These are phyloP conservation scores for Onychomys arenicola DNA, from an alignment of 2,797 vertebrate genomes.

Conservation along the genomic window DNA sequence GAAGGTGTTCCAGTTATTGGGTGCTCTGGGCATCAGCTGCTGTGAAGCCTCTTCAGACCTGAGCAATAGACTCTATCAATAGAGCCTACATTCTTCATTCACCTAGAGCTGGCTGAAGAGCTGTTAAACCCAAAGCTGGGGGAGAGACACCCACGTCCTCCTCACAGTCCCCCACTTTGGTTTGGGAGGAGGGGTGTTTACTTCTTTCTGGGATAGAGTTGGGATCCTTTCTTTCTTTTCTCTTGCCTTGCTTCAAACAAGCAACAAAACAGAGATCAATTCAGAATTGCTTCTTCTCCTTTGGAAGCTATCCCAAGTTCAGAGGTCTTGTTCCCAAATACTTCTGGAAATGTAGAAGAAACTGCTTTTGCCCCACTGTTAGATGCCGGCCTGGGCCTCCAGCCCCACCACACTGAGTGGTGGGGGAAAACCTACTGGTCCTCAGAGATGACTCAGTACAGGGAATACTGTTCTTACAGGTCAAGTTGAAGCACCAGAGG, in stretches of 20 bases:
- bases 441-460: rapidly evolving
- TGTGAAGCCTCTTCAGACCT: neutral
- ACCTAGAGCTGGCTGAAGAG: neutral
- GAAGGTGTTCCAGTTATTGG: neutral
- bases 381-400: neutral
- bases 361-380: neutral
- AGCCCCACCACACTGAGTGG: rapidly evolving
- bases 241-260: neutral
- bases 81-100: neutral
- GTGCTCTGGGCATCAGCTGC: neutral
- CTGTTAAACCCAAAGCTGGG: rapidly evolving
- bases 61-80: rapidly evolving
- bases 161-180: neutral
- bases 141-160: neutral
- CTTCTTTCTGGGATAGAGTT: neutral
- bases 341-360: neutral
- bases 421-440: rapidly evolving
- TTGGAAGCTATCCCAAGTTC: neutral
- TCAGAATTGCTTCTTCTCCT: neutral
- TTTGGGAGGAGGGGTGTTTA: neutral
- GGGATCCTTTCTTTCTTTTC: neutral
- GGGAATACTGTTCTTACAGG: rapidly evolving
- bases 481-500: neutral
- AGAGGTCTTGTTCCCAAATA: neutral
- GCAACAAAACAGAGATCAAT: neutral